These are phyloP conservation scores for Micronisus gabar DNA, from an alignment of 2,113 vertebrate genomes.

Conservation along the genomic window DNA sequence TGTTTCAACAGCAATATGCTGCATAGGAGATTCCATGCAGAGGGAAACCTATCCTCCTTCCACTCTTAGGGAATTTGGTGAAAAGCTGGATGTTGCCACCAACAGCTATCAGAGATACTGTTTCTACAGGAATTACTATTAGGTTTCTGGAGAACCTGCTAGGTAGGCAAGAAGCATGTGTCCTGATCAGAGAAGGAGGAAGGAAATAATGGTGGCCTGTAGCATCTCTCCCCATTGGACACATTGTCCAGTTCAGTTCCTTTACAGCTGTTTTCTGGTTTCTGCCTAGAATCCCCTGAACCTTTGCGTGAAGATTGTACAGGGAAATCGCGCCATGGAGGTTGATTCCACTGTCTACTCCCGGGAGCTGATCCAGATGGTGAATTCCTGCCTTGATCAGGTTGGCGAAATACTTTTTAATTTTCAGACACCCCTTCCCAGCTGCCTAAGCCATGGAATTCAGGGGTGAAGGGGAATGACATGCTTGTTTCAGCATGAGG, in stretches of 20 bases:
- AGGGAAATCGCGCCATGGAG: conserved; percentile 95
- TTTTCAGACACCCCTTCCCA: background rate
- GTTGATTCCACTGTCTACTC: conserved; percentile 88
- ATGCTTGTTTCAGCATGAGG: background rate
- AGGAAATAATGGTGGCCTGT: background rate
- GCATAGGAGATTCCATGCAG: background rate
- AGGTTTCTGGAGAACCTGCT: background rate
- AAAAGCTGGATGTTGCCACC: background rate
- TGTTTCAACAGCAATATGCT: background rate
- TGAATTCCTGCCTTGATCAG: conserved; percentile 90
- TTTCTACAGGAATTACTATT: background rate
- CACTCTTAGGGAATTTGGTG: background rate
- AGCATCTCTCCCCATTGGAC: background rate
- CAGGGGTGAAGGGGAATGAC: background rate
- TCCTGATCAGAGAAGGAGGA: background rate
- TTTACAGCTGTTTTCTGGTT: background rate
- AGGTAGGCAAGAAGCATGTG: background rate
- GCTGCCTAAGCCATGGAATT: background rate
- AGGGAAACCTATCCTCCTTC: background rate
- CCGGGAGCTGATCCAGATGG: conserved; percentile 85
- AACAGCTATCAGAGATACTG: background rate
- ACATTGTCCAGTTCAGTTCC: background rate
- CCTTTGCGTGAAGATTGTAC: conserved; percentile 97
- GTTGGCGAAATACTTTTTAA: conserved; percentile 67
- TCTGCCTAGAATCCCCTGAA: conserved; percentile 90